Conservation (phyloP, 92 coral and sea anemone genomes). For the Actinernus sp. region DNA sequence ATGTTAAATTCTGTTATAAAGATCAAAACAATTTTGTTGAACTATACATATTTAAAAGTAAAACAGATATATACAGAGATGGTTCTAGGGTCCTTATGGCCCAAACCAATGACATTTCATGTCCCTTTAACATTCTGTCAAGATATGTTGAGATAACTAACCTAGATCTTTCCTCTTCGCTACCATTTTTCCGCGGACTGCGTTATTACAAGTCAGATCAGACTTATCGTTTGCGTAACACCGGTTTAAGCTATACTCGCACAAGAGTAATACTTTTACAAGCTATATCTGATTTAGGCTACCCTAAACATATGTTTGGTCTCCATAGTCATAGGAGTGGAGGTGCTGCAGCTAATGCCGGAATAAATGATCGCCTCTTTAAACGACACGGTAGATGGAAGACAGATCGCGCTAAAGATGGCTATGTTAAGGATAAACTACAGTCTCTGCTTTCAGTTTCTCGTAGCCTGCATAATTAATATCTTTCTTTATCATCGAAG, state of each 20-base stretch:
- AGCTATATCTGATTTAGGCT: no score
- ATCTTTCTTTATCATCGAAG: no score
- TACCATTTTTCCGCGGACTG: conserved; percentile 33
- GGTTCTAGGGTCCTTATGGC: conserved; percentile 35
- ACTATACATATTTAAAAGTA: conserved; percentile 27
- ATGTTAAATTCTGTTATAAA: conserved; percentile 3
- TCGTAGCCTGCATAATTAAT: no score
- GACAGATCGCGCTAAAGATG: no score
- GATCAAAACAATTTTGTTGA: conserved; percentile 4
- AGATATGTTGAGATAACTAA: conserved; percentile 15
- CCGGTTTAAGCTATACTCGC: conserved; percentile 38
- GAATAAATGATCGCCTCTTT: no score
- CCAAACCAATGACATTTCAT: conserved; percentile 14
- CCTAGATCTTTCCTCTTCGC: conserved; percentile 4
- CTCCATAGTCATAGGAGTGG: no score
- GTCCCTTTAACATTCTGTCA: conserved; percentile 16
- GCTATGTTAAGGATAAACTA: no score
- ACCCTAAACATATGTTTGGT: no score
- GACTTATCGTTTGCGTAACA: conserved; percentile 16
- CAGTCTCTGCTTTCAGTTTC: no score
- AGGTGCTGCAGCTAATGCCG: no score
- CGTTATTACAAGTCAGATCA: conserved; percentile 6
- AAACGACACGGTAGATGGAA: no score
- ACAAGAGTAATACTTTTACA: conserved; percentile 45
- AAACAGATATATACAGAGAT: conserved; percentile 46